Percentiles rank a stretch among this genome's conserved stretches.
Evolutionary conservation across 2,797 vertebrate species (phyloP).

Genomic region (Poeciliopsis gracilis): DNA sequence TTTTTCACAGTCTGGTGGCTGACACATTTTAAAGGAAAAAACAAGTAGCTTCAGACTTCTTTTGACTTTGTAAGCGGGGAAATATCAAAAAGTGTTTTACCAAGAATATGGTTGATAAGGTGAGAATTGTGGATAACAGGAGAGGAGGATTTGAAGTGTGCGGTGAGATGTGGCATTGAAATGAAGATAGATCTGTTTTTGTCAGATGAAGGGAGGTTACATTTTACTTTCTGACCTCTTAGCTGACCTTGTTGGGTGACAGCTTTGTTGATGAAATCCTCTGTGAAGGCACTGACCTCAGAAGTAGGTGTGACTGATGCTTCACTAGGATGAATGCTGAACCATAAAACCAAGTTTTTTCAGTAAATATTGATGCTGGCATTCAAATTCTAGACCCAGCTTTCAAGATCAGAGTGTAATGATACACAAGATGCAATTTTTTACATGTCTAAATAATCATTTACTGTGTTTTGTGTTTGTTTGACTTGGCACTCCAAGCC

Average conservation of each 20-base stretch:
- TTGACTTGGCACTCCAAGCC: background rate
- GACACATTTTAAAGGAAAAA: constrained; percentile 9
- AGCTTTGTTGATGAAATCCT: constrained; percentile 43
- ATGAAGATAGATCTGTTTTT: constrained; percentile 56
- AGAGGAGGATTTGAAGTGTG: constrained; percentile 34
- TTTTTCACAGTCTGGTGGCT: constrained; percentile 10
- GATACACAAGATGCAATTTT: background rate
- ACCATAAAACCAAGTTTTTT: background rate
- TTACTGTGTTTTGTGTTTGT: background rate
- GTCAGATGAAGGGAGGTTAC: constrained; percentile 48
- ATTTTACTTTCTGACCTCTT: constrained; percentile 46
- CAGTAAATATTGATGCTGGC: background rate
- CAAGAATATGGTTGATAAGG: constrained; percentile 36
- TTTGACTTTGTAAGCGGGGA: constrained; percentile 10
- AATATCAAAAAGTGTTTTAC: constrained; percentile 24
- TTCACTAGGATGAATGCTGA: constrained; percentile 17
- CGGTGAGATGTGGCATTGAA: constrained; percentile 38
- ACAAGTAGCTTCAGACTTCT: background rate
- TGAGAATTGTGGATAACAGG: constrained; percentile 22
- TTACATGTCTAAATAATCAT: background rate
- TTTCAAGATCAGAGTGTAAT: background rate
- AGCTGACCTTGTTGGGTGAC: constrained; percentile 50
- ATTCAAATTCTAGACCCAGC: background rate
- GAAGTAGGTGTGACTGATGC: constrained; percentile 25
- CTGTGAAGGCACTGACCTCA: constrained; percentile 36